Evolutionary conservation across 2,113 vertebrate genomes (phyloP).

Genomic region (Leptosomus discolor): DNA sequence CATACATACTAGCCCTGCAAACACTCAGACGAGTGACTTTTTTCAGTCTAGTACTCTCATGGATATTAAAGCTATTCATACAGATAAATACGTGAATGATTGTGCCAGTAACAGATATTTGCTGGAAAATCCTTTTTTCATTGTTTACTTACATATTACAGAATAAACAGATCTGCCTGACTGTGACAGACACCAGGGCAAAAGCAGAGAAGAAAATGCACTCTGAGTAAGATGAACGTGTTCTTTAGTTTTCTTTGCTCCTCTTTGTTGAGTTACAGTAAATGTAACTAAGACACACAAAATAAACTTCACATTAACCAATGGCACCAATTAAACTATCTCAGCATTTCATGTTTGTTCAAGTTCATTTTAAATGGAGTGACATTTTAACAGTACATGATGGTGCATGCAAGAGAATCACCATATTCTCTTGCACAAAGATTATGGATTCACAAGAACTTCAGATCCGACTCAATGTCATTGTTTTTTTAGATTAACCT

Average conservation of each 20-base stretch:
- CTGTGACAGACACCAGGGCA: background rate
- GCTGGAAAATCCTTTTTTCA: background rate
- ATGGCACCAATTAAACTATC: background rate
- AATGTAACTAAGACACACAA: background rate
- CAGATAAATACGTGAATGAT: background rate
- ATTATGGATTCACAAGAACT: background rate
- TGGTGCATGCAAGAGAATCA: background rate
- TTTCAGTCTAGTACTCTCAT: background rate
- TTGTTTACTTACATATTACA: background rate
- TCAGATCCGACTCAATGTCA: background rate
- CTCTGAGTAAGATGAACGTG: background rate
- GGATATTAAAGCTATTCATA: background rate
- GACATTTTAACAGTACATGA: background rate
- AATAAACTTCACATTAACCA: constrained; percentile 13
- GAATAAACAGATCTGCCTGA: background rate
- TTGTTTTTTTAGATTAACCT: background rate
- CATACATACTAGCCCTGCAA: background rate
- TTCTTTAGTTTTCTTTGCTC: background rate
- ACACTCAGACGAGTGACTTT: background rate
- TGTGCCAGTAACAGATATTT: background rate
- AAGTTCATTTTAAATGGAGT: background rate
- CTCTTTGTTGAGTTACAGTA: background rate
- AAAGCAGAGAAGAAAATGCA: background rate
- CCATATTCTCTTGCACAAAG: background rate
- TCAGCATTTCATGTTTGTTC: background rate